Base-by-base conservation (phyloP, 2,888 invertebrate genomes). In the Melanostoma scalare region DNA sequence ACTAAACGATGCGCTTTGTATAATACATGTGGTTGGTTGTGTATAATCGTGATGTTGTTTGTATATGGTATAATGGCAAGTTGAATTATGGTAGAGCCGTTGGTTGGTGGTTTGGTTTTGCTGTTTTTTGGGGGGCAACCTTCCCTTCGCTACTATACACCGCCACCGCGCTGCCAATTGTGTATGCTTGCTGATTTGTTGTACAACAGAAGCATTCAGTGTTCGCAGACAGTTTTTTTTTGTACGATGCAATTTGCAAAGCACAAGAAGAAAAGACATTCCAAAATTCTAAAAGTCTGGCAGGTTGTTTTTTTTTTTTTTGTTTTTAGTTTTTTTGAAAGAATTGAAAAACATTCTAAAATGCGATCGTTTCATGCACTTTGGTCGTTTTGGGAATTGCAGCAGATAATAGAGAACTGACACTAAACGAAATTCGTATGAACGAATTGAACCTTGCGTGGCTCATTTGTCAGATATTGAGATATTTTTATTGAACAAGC, bases 191-290 rank as follows among this genome's bases (percentile, higher is more conserved):
- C 52, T 76, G 69, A 76, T 76, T 67, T 61, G 53, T 48, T 72
- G 61, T 72, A 67, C 55, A 77, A 68, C 67, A 73, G 56, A 68
- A 48, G 55, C 55, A 67, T 72, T 46, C 36, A 10, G 20, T 5
- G 65, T 44, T 80, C 20, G 20, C 60, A 65, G 69, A 65, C 72
- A 42, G 61, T 61, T 77, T 71, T 71, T 72, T 77, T 55, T 67
- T 55, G 44, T 61, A 3, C 50, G 20, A 8, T 31, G 35, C 9
- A 60, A 68, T 73, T 48, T 73, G 31, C 44, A 72, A 40, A 38
- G 60, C 53, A 65, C 40, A 38, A 53, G 53, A 52, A n/a, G 69
- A 56, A 58, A 8, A 42, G 42, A 42, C 10, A 61, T 61, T 61
- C 61, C 61, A 61, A 46, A 46, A 46, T 20, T 20, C 20, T 20